phyloP scores from a whole-genome alignment of 2,113 vertebrate genomes.

The Phaethornis superciliosus region DNA sequence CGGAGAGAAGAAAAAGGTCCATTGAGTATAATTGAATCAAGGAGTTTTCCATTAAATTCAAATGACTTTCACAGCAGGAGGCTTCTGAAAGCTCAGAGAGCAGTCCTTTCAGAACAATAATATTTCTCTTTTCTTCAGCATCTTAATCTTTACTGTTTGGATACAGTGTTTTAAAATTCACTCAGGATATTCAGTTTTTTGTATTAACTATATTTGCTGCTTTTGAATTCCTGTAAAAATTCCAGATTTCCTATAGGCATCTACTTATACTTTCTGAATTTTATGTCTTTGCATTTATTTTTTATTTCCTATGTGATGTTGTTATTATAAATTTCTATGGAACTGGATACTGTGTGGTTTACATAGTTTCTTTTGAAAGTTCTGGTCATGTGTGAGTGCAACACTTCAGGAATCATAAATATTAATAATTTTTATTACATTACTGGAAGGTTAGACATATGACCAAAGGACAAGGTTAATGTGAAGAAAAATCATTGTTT shows the following conservation, averaged over 20 bases:
- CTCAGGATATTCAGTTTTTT: background rate
- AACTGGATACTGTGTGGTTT: background rate
- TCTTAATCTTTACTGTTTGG: constrained; percentile 38
- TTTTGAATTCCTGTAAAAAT: background rate
- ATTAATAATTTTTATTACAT: background rate
- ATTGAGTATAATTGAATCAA: constrained; percentile 54
- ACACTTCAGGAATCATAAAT: background rate
- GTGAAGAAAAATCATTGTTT: background rate
- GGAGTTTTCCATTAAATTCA: constrained; percentile 58
- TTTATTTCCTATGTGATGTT: background rate
- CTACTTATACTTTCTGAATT: background rate
- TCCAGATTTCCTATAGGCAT: background rate
- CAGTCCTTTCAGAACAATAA: constrained; percentile 41
- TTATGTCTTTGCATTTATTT: background rate
- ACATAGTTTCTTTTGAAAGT: background rate
- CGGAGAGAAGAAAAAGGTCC: constrained; percentile 25
- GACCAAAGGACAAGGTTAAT: background rate
- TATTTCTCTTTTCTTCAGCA: background rate
- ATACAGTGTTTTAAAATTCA: background rate
- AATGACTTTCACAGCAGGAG: constrained; percentile 68
- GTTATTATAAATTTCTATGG: background rate
- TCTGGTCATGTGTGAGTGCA: background rate
- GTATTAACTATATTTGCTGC: background rate
- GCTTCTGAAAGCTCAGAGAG: constrained; percentile 30
- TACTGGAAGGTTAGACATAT: background rate